These are phyloP conservation scores for Agapornis canus DNA, from an alignment of 2,797 vertebrate genomes.

Conservation along the genomic window DNA sequence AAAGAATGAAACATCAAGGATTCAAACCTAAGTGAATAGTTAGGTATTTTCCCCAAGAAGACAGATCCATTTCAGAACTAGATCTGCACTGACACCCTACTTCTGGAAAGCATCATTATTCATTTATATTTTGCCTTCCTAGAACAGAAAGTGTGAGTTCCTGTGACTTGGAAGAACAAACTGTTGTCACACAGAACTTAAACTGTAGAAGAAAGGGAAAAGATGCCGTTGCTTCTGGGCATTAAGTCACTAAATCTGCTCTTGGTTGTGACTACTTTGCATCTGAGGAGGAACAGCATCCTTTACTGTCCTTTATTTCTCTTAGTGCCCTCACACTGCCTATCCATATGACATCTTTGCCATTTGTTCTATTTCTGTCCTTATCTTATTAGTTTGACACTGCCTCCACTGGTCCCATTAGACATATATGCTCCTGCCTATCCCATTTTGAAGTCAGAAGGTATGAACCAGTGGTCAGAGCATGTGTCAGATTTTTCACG, in stretches of 20 bases:
- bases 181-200: background rate
- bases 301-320: background rate
- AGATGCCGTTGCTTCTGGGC: background rate
- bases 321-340: background rate
- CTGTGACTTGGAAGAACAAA: constrained; percentile 27
- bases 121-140: constrained; percentile 29
- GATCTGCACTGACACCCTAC: background rate
- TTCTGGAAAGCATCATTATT: constrained; percentile 46
- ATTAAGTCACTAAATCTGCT: background rate
- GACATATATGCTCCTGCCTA: background rate
- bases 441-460: background rate
- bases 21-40: background rate
- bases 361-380: background rate
- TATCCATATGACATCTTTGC: background rate
- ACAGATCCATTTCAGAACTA: background rate
- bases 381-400: background rate
- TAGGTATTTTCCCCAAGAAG: background rate
- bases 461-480: background rate
- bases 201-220: background rate
- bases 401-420: background rate
- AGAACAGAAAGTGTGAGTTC: constrained; percentile 5
- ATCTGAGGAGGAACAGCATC: background rate
- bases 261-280: background rate
- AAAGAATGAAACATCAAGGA: background rate
- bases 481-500: background rate